These are phyloP conservation scores for Colletes latitarsis DNA, from an alignment of 1,140 invertebrate genomes.

Conservation along the genomic window DNA sequence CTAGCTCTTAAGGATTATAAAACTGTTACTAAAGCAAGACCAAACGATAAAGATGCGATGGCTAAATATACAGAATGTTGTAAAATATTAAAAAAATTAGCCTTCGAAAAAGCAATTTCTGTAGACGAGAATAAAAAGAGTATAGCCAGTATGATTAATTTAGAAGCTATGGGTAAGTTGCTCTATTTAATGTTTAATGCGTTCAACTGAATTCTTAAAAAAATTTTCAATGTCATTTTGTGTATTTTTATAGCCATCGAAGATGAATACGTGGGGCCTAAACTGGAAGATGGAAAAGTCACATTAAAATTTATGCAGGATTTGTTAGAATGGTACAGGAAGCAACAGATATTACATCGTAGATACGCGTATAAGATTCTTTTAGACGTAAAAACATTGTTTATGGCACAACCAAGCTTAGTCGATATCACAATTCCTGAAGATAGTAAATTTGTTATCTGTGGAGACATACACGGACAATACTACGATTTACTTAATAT, in stretches of 20 bases:
- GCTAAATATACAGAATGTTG: constrained; percentile 96
- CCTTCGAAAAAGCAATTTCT: constrained; percentile 98
- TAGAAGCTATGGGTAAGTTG: constrained; percentile 94
- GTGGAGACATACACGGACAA: constrained; percentile 99
- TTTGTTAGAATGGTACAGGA: constrained; percentile 94
- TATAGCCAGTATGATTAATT: constrained; percentile 92
- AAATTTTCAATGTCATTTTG: constrained; percentile 39
- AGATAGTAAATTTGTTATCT: constrained; percentile 97
- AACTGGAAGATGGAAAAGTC: constrained; percentile 93
- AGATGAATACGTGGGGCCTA: constrained; percentile 96
- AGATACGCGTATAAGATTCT: constrained; percentile 99
- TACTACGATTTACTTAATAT: constrained; percentile 99
- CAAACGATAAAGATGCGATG: constrained; percentile 97
- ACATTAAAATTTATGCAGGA: constrained; percentile 92
- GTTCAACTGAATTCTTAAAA: background rate
- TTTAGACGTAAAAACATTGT: constrained; percentile 92
- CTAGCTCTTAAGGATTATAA: constrained; percentile 98
- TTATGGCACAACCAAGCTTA: constrained; percentile 92
- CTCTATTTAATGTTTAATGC: background rate
- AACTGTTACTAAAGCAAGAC: constrained; percentile 94
- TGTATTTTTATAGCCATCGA: constrained; percentile 89
- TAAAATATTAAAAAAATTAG: constrained; percentile 96
- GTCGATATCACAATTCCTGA: constrained; percentile 94
- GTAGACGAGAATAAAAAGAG: constrained; percentile 94
- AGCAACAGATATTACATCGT: constrained; percentile 95